Evolutionary conservation across 92 coral and sea anemone genomes (phyloP).

Genomic region (Metridium senile): DNA sequence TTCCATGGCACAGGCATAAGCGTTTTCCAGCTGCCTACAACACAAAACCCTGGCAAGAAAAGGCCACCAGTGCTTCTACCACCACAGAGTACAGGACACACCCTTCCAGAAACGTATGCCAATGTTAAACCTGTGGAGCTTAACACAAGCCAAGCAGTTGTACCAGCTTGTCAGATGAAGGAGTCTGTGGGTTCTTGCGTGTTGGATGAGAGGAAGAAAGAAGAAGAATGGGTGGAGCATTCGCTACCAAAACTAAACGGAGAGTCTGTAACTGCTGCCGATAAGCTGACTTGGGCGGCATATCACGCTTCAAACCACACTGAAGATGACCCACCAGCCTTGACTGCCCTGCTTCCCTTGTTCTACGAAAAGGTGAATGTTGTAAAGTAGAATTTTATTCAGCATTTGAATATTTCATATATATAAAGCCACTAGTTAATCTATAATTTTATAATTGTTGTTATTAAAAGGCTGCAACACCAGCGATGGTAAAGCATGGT

Average conservation of each 20-base stretch:
- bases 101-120: constrained; percentile 48
- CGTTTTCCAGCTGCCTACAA: constrained; percentile 29
- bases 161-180: constrained; percentile 9
- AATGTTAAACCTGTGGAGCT: constrained; percentile 51
- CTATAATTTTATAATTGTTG: too few relatives aligned
- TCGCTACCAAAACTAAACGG: constrained; percentile 24
- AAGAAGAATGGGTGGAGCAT: constrained; percentile 53
- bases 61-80: constrained; percentile 20
- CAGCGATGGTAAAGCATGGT: constrained; percentile 71
- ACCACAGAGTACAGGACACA: constrained; percentile 45
- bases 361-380: constrained; percentile 33
- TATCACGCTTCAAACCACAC: constrained; percentile 35
- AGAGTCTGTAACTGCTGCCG: constrained; percentile 16
- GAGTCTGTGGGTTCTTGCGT: constrained; percentile 17
- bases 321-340: constrained; percentile 46
- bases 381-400: too few relatives aligned
- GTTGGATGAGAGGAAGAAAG: constrained; percentile 36
- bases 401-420: too few relatives aligned
- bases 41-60: constrained; percentile 6
- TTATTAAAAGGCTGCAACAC: constrained; percentile 46
- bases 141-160: constrained; percentile 31
- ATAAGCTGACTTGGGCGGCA: constrained; percentile 56
- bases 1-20: constrained; percentile 66
- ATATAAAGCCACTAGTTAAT: too few relatives aligned
- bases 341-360: constrained; percentile 47